These are phyloP conservation scores for Circaetus cinerascens DNA, from an alignment of 2,113 vertebrate genomes.

Conservation along the genomic window DNA sequence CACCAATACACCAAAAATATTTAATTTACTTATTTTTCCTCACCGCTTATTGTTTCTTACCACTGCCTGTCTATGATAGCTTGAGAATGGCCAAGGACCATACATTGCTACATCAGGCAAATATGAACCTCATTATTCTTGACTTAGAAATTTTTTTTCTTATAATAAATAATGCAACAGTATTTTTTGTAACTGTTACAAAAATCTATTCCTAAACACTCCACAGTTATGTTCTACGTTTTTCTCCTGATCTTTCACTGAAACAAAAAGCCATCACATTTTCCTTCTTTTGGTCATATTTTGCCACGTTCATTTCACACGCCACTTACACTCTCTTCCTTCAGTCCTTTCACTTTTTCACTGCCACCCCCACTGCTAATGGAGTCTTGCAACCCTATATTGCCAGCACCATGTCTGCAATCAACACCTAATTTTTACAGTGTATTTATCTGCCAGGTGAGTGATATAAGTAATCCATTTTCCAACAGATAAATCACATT, in stretches of 20 bases:
- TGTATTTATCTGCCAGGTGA: slow-evolving; percentile 21
- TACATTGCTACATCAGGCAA: background rate
- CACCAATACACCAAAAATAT: background rate
- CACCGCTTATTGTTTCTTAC: background rate
- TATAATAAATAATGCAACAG: background rate
- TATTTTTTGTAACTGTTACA: background rate
- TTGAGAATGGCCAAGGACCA: background rate
- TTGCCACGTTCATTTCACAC: background rate
- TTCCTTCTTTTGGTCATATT: background rate
- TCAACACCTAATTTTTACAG: background rate
- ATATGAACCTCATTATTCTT: background rate
- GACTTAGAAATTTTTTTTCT: background rate
- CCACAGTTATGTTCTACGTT: background rate
- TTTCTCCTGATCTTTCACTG: background rate
- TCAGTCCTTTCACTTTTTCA: background rate
- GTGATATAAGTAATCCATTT: background rate
- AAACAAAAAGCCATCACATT: background rate
- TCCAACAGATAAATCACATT: background rate
- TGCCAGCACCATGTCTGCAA: background rate
- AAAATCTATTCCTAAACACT: background rate
- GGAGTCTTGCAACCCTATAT: background rate
- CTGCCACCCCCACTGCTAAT: background rate
- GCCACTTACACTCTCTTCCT: background rate
- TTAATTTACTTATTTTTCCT: background rate
- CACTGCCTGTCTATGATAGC: background rate